A percentile compares a stretch with the other conserved stretches of the same genome.
Conservation (phyloP, 1,140 invertebrate genomes). For the Schlechtendalia chinensis region DNA sequence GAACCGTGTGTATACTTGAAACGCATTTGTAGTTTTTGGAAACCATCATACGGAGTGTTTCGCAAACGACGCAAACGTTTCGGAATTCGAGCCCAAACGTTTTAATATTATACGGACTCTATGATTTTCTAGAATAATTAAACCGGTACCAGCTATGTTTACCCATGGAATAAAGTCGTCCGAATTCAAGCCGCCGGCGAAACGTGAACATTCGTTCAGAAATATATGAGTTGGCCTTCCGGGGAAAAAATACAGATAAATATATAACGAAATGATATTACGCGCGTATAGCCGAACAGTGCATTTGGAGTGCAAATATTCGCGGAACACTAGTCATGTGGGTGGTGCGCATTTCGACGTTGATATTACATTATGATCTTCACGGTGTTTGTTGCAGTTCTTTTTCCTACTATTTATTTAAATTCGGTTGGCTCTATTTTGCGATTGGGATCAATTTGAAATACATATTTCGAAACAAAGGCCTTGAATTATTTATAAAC, state of each 20-base stretch:
- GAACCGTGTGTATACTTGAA: no score
- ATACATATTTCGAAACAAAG: conserved; percentile 37
- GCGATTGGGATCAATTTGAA: conserved; percentile 19
- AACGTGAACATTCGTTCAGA: neutral
- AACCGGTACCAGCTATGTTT: no score
- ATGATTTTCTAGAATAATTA: no score
- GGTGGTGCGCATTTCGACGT: neutral
- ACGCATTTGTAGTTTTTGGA: no score
- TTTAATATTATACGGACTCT: no score
- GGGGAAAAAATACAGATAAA: neutral
- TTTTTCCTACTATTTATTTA: conserved; percentile 26
- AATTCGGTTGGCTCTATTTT: conserved; percentile 16
- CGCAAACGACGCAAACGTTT: no score
- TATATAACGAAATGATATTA: neutral
- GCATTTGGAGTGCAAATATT: neutral
- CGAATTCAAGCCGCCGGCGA: neutral
- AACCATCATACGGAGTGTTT: no score
- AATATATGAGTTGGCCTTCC: neutral
- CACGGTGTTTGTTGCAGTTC: neutral
- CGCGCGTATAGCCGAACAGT: neutral
- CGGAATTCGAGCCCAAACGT: no score
- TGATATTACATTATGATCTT: neutral
- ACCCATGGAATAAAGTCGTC: neutral
- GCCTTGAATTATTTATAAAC: conserved; percentile 44
- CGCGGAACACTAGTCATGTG: neutral